Evolutionary conservation across 2,797 vertebrate genomes (phyloP), one percentile per base, ranked within the genome.

Genomic region (Atherinosoma microstoma): DNA sequence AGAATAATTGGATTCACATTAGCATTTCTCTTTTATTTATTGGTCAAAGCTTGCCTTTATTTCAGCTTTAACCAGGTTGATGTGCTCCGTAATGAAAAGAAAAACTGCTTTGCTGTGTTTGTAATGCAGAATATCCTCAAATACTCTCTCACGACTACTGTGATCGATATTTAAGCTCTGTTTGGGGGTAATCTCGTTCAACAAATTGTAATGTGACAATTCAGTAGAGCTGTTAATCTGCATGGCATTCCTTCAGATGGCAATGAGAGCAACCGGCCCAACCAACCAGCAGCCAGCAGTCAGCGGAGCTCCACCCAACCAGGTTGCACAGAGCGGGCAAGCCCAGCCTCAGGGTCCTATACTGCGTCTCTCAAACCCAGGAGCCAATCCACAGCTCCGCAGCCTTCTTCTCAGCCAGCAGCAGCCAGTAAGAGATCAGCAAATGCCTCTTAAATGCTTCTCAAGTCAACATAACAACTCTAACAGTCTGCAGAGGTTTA

Each of bases 401-500:
- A 98, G 96, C 65, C 96, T 98, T 2, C 96, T 98, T 3, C 96
- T 98, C 73, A 97, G 96, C 83, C 97, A 97, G 0, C 96, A 97
- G 59, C 96, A 97, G 69, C 96, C 96, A 56, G 97, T 98, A 90
- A 96, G 95, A 85, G 15, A 0, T 20, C 57, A 66, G 1, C 71
- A 32, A 32, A 32, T 2, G 27, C 6, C 54, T 35, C n/a, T n/a
- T 1, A 35, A 1, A 5, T 22, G 12, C 18, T 42, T 16, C 27
- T 60, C 47, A 18, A 9, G 42, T 11, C 24, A 54, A 56, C 12
- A 6, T 15, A 15, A 27, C 51, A 54, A 2, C 53, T 61, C 16
- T 30, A 4, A 9, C 2, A 30, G 30, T 32, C 34, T 58, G 15
- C 8, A 2, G 13, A 56, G 0, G 34, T 63, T 82, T 49, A 74